These are phyloP conservation scores for Mus musculus DNA, from an alignment of 2,113 vertebrate species.

Conservation along the genomic window DNA sequence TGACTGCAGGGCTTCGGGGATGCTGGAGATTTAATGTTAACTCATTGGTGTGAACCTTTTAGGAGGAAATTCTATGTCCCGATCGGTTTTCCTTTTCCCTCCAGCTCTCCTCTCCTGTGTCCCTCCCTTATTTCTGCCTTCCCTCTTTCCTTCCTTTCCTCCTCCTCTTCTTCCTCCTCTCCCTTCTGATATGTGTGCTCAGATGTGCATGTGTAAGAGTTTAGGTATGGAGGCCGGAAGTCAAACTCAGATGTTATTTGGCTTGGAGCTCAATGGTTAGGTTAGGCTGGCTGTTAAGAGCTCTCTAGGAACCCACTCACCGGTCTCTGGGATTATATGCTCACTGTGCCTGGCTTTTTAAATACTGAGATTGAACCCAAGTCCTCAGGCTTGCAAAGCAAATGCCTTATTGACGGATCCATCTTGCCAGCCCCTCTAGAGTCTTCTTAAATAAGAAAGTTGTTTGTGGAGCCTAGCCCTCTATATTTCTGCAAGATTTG, in stretches of 20 bases:
- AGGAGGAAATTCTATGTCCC: neutral
- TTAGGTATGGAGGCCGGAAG: neutral
- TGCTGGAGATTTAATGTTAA: conserved; percentile 20
- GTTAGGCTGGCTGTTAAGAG: neutral
- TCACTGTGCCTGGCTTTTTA: neutral
- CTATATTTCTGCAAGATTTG: neutral
- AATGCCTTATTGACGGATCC: neutral
- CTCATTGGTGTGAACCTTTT: neutral
- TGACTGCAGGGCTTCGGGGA: neutral
- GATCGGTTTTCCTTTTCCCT: neutral
- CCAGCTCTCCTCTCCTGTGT: too few relatives aligned
- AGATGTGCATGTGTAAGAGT: neutral
- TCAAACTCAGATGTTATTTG: neutral
- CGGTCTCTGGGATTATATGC: too few relatives aligned
- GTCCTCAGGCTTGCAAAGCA: neutral
- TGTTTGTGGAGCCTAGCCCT: neutral
- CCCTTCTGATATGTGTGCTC: neutral
- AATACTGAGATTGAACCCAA: neutral
- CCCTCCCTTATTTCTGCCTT: too few relatives aligned
- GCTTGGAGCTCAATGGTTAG: neutral
- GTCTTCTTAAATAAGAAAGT: neutral
- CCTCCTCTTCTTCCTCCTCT: neutral
- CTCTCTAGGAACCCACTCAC: neutral
- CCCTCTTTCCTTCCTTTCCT: neutral
- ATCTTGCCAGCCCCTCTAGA: neutral